phyloP scores from a whole-genome alignment of 2,888 invertebrate species.

The Belgica antarctica region DNA sequence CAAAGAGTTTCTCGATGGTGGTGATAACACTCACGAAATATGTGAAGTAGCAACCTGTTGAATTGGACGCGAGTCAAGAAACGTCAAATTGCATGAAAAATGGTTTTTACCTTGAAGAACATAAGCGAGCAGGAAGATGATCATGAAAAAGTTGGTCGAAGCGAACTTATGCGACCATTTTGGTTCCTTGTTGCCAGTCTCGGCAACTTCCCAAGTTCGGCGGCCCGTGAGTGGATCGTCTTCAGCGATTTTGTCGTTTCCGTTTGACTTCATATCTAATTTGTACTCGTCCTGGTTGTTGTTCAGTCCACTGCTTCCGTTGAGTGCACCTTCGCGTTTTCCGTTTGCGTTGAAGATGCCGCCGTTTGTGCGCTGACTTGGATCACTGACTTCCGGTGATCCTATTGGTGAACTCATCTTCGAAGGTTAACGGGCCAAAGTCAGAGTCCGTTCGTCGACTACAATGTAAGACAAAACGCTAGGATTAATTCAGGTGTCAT shows the following conservation, averaged over 20 bases:
- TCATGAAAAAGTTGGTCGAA: conserved; percentile 83
- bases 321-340: conserved; percentile 30
- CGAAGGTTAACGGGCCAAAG: too few relatives aligned
- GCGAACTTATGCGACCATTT: conserved; percentile 74
- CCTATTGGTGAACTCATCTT: neutral
- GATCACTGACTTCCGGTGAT: conserved; percentile 6
- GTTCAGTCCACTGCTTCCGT: neutral
- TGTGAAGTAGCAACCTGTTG: conserved; percentile 66
- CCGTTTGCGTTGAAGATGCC: neutral
- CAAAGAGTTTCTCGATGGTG: conserved; percentile 87
- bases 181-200: conserved; percentile 66
- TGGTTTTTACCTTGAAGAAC: conserved; percentile 61
- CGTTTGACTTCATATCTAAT: conserved; percentile 28
- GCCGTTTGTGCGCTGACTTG: conserved; percentile 16
- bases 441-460: too few relatives aligned
- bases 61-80: neutral
- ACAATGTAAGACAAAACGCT: too few relatives aligned
- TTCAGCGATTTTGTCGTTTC: conserved; percentile 48
- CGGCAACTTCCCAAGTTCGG: conserved; percentile 46
- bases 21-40: conserved; percentile 93
- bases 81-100: conserved; percentile 13
- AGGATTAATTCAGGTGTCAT: conserved; percentile 16
- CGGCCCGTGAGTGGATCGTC: conserved; percentile 53
- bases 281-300: conserved; percentile 31
- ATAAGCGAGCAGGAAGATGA: conserved; percentile 84